Percentiles rank a stretch among this genome's conserved stretches.
Conservation (phyloP, 2,113 vertebrate genomes). For the Empidonax traillii region DNA sequence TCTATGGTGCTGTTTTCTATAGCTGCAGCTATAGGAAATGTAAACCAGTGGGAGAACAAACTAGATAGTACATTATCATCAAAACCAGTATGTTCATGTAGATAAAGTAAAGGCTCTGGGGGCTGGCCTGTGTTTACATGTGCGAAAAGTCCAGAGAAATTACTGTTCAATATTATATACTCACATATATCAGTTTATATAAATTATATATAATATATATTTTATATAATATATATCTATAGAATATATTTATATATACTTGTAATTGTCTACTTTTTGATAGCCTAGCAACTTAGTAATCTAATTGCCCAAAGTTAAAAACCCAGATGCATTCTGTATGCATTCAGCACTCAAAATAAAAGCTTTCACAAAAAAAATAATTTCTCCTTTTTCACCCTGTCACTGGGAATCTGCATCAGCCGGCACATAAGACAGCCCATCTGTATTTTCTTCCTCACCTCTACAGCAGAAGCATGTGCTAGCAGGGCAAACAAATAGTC, state of each 20-base stretch:
- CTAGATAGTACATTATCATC: not conserved
- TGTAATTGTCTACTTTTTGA: not conserved
- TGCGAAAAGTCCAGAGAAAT: not conserved
- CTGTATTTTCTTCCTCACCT: not conserved
- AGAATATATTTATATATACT: not conserved
- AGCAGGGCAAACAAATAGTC: not conserved
- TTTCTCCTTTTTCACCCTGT: not conserved
- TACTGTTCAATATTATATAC: not conserved
- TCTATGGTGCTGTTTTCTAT: not conserved
- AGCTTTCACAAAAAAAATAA: not conserved
- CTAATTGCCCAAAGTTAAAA: not conserved
- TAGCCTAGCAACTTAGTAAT: not conserved
- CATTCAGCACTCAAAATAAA: not conserved
- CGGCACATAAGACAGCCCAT: not conserved
- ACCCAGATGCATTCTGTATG: not conserved
- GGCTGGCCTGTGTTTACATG: not conserved
- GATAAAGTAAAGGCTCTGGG: not conserved
- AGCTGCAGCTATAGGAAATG: not conserved
- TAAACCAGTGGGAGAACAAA: slow-evolving; percentile 32
- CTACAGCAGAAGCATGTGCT: not conserved
- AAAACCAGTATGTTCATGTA: not conserved
- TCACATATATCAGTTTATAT: not conserved
- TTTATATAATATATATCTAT: not conserved
- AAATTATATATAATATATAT: not conserved
- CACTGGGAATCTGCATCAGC: not conserved